phyloP scores from a whole-genome alignment of 2,797 vertebrate species.

The Brotula barbata region DNA sequence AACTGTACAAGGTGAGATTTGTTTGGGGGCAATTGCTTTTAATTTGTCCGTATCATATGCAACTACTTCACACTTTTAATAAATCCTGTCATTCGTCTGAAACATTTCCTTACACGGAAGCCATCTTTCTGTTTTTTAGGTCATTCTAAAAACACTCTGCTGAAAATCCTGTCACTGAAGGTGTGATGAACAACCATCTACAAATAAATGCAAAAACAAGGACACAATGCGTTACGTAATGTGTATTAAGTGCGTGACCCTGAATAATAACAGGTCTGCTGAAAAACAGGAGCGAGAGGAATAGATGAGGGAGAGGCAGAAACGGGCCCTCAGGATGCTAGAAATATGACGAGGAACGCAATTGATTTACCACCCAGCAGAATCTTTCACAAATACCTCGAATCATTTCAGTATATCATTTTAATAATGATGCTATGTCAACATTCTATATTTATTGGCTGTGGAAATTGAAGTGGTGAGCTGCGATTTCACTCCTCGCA shows the following conservation, averaged over 20 bases:
- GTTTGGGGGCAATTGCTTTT: not conserved
- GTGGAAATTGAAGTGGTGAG: slow-evolving; percentile 29
- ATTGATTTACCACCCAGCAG: not conserved
- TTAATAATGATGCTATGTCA: slow-evolving; percentile 13
- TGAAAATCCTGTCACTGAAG: slow-evolving; percentile 39
- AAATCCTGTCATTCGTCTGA: slow-evolving; percentile 42
- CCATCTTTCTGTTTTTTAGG: slow-evolving; percentile 50
- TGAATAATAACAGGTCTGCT: slow-evolving; percentile 45
- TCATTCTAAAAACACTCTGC: slow-evolving; percentile 43
- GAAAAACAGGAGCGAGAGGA: slow-evolving; percentile 64
- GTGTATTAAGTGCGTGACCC: slow-evolving; percentile 60
- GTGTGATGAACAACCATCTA: not conserved
- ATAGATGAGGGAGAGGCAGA: slow-evolving; percentile 56
- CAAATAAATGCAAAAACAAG: slow-evolving; percentile 26
- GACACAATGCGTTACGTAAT: slow-evolving; percentile 48
- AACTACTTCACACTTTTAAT: not conserved
- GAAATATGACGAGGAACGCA: too few relatives aligned
- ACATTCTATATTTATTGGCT: slow-evolving; percentile 21
- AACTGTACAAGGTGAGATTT: too few relatives aligned
- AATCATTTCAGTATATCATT: slow-evolving; percentile 21
- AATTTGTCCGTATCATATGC: not conserved
- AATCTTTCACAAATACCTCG: slow-evolving; percentile 21
- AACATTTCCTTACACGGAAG: slow-evolving; percentile 36
- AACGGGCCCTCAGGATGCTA: slow-evolving; percentile 23
- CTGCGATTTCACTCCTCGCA: slow-evolving; percentile 7